A percentile compares a stretch with the other conserved stretches of the same genome.
Evolutionary conservation across 1,140 invertebrate species (phyloP).

Genomic region (Brachionus koreanus): DNA sequence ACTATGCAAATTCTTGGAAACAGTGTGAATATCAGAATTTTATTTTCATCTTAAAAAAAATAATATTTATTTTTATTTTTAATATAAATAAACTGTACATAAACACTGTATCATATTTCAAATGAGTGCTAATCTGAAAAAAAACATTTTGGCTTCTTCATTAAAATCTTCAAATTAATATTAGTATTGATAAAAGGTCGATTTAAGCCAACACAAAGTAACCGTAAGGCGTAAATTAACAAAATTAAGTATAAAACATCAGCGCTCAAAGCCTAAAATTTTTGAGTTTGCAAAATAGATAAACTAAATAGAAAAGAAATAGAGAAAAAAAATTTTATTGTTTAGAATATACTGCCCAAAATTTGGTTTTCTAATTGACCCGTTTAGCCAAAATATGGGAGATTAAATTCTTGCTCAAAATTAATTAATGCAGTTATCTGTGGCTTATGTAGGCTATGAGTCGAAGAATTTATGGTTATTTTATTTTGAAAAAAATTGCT

Average conservation of each 20-base stretch:
- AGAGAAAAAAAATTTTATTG: not conserved
- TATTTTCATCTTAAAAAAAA: not conserved
- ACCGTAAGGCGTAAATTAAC: not conserved
- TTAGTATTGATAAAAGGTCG: not conserved
- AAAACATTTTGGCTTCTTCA: not conserved
- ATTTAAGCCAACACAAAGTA: not conserved
- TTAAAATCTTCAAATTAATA: not conserved
- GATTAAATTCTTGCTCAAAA: slow-evolving; percentile 1
- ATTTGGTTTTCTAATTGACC: slow-evolving; percentile 27
- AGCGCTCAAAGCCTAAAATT: not conserved
- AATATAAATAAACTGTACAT: not conserved
- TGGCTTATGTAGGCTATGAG: not conserved
- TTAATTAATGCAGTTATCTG: slow-evolving; percentile 16
- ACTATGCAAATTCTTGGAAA: not conserved
- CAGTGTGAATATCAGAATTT: not conserved
- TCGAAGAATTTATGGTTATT: slow-evolving; percentile 14
- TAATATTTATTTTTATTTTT: not conserved
- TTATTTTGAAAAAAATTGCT: not conserved
- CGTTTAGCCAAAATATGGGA: not conserved
- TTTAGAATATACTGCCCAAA: not conserved
- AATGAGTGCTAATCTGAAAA: not conserved
- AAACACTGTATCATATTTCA: slow-evolving; percentile 9
- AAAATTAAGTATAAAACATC: not conserved
- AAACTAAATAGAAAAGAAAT: not conserved
- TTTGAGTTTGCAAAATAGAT: not conserved